Conservation (phyloP, 2,113 vertebrate species). For the Calidris pugnax region DNA sequence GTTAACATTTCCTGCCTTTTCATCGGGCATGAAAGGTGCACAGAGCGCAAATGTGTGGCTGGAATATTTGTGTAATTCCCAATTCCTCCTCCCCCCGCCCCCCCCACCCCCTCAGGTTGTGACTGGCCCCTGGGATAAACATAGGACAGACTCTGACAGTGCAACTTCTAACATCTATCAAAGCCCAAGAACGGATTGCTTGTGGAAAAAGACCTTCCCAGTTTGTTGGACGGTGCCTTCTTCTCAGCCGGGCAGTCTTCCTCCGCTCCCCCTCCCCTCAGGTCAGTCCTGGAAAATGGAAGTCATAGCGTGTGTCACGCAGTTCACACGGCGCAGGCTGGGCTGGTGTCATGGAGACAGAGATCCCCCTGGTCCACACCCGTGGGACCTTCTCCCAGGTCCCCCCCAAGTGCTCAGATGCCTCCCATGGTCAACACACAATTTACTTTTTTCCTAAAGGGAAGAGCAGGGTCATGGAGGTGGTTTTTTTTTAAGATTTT, state of each 20-base stretch:
- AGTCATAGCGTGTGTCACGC: rapidly evolving
- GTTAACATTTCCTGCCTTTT: constrained; percentile 75
- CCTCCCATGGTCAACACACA: rapidly evolving
- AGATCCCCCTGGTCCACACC: background rate
- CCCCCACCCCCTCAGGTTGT: background rate
- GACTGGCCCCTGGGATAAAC: background rate
- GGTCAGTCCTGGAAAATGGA: background rate
- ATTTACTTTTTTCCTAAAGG: background rate
- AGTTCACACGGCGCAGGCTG: rapidly evolving
- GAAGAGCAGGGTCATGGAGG: background rate
- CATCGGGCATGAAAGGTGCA: constrained; percentile 44
- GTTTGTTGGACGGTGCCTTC: background rate
- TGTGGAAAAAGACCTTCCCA: background rate
- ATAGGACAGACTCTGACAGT: background rate
- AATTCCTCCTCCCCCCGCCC: background rate
- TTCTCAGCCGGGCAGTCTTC: background rate
- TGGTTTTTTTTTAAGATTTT: background rate
- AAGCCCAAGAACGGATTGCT: background rate
- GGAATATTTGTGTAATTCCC: constrained; percentile 48
- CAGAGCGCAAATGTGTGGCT: background rate
- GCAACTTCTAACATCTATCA: background rate
- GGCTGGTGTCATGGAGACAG: background rate
- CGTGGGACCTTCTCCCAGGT: background rate
- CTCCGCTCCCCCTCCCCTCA: background rate
- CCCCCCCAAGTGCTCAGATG: background rate